Conservation (phyloP, 2,888 invertebrate species). For the Drosophila ezoana region DNA sequence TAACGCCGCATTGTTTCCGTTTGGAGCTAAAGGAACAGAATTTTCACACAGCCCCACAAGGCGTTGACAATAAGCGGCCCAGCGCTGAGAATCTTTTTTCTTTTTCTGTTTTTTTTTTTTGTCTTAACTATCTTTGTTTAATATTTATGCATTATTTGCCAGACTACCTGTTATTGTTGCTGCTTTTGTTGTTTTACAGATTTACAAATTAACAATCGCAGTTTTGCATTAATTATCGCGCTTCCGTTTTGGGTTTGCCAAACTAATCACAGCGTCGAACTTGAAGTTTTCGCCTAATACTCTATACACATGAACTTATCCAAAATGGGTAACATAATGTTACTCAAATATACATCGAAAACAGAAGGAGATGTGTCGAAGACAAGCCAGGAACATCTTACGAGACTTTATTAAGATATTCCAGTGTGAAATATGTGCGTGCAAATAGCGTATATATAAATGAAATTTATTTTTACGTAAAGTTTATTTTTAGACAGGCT, state of each 20-base stretch:
- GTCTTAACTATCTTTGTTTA: conserved; percentile 54
- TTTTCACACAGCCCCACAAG: conserved; percentile 79
- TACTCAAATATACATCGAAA: background rate
- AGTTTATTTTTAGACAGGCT: no score
- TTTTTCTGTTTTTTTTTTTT: conserved; percentile 18
- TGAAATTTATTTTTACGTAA: no score
- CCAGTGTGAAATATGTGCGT: no score
- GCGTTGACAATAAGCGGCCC: conserved; percentile 33
- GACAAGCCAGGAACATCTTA: background rate
- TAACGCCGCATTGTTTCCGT: conserved; percentile 67
- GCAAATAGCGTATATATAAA: no score
- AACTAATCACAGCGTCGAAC: conserved; percentile 56
- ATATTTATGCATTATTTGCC: conserved; percentile 74
- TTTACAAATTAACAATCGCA: conserved; percentile 75
- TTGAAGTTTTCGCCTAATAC: conserved; percentile 20
- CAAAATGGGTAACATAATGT: conserved; percentile 1
- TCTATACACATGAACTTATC: background rate
- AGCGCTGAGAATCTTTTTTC: conserved; percentile 58
- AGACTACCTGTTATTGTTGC: conserved; percentile 35
- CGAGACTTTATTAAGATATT: no score
- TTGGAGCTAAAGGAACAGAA: conserved; percentile 68
- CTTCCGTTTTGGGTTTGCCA: conserved; percentile 64
- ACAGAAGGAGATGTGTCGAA: background rate
- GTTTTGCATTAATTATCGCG: conserved; percentile 77
- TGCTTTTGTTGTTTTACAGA: conserved; percentile 58